A percentile compares a stretch with the other conserved stretches of the same genome.
Conservation (phyloP, 2,888 invertebrate species). For the Lampropteryx suffumata region DNA sequence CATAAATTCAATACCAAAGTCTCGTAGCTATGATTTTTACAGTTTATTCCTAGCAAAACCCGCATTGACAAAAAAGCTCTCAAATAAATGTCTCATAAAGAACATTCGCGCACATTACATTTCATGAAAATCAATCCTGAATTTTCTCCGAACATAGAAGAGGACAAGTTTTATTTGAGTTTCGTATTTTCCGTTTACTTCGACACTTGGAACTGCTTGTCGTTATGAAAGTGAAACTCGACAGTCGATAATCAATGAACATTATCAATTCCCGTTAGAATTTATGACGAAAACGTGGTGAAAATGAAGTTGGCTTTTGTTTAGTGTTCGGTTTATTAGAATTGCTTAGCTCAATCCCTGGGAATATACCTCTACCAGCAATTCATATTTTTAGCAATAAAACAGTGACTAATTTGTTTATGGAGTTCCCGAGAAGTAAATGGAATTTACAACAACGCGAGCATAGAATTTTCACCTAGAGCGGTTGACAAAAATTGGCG, state of each 20-base stretch:
- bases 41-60: too few relatives aligned
- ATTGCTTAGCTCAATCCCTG: background rate
- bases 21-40: background rate
- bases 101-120: conserved; percentile 10
- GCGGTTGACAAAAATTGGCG: conserved; percentile 10
- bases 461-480: conserved; percentile 1
- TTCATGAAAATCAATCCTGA: conserved; percentile 17
- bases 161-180: conserved; percentile 38
- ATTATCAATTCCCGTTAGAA: conserved; percentile 24
- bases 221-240: conserved; percentile 38
- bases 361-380: too few relatives aligned
- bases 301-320: conserved; percentile 7
- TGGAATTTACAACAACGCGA: background rate
- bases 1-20: too few relatives aligned
- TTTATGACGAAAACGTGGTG: conserved; percentile 17
- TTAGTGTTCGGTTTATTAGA: background rate
- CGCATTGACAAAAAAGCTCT: background rate
- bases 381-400: too few relatives aligned
- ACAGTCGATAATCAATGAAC: conserved; percentile 38
- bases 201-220: conserved; percentile 15
- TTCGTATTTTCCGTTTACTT: conserved; percentile 30
- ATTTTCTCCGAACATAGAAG: conserved; percentile 25
- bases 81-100: background rate
- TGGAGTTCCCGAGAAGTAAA: background rate
- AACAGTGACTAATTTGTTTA: too few relatives aligned